Evolutionary conservation across 2,797 vertebrate species (phyloP).

Genomic region (Paramormyrops hopkinsi): DNA sequence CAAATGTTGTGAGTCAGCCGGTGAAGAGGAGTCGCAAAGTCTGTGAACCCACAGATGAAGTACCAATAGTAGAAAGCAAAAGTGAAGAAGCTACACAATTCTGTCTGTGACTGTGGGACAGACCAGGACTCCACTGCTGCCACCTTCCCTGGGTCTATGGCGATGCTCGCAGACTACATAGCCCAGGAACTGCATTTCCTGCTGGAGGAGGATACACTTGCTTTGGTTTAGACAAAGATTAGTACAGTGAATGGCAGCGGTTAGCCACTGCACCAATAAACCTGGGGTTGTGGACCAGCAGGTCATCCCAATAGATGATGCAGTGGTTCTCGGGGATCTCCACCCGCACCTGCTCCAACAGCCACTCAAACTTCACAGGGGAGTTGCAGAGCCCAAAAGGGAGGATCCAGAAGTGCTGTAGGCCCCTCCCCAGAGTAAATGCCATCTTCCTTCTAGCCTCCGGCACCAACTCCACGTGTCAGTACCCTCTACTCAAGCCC

Average conservation of each 20-base stretch:
- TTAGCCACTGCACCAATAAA: not conserved
- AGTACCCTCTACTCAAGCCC: no score
- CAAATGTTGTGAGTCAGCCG: not conserved
- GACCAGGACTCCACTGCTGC: not conserved
- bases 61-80: not conserved
- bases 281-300: not conserved
- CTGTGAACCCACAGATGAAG: not conserved
- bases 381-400: not conserved
- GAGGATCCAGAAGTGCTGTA: no score
- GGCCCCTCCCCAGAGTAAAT: no score
- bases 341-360: not conserved
- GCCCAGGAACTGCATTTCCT: not conserved
- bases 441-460: no score
- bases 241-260: not conserved
- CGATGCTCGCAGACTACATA: not conserved
- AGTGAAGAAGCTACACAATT: not conserved
- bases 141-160: not conserved
- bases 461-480: no score
- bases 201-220: not conserved
- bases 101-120: not conserved
- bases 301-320: not conserved
- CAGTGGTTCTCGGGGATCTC: not conserved
- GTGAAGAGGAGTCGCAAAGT: not conserved
- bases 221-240: not conserved
- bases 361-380: not conserved